Percentiles rank a stretch among this genome's conserved stretches.
phyloP scores from a whole-genome alignment of 2,113 vertebrate species.

The Chiloscyllium plagiosum region DNA sequence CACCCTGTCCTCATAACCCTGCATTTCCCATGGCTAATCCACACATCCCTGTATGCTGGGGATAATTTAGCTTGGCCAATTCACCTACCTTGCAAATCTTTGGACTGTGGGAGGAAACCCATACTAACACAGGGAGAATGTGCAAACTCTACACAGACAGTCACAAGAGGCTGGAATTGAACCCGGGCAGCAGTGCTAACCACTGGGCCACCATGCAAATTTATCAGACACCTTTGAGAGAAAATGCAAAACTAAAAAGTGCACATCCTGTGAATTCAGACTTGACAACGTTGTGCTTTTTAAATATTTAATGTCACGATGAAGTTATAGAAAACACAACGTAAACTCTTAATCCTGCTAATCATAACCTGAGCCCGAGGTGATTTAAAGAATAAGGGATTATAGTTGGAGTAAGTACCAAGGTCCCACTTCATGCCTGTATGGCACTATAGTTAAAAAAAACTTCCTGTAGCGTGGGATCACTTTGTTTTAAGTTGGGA shows the following conservation, averaged over 20 bases:
- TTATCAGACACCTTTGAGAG: too few species aligned
- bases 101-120: too few species aligned
- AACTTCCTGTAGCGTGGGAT: neutral
- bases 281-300: neutral
- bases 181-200: too few species aligned
- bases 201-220: neutral
- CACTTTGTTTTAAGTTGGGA: slow-evolving; percentile 4
- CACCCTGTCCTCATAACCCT: too few species aligned
- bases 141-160: too few species aligned
- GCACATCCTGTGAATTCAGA: neutral
- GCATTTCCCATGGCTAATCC: too few species aligned
- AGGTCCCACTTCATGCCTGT: neutral
- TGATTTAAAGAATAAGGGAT: neutral
- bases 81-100: too few species aligned
- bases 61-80: too few species aligned
- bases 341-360: slow-evolving; percentile 2
- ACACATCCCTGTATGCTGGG: too few species aligned
- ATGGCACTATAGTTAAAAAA: neutral
- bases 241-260: neutral
- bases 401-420: neutral
- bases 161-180: too few species aligned
- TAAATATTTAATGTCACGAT: neutral
- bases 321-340: neutral
- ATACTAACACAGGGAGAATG: too few species aligned
- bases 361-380: neutral